Evolutionary conservation across 2,797 vertebrate species (phyloP), one percentile per base, ranked within the genome.

Genomic region (Typhlichthys subterraneus): DNA sequence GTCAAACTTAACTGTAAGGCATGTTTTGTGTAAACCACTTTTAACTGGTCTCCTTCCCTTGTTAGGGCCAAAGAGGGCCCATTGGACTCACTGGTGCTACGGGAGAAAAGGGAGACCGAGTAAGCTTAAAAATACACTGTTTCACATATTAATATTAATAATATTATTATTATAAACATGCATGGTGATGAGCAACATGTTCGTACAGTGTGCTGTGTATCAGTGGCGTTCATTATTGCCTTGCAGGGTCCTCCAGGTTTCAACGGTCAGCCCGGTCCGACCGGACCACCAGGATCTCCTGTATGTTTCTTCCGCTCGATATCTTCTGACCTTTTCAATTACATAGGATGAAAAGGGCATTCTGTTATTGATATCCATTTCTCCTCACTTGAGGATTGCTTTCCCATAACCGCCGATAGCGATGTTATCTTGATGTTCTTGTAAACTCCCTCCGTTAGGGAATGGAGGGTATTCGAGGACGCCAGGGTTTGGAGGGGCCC

Each of bases 41-140:
- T 42, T 31, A 12, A 33, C 12, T 14, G 14, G 31, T 29, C 9
- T 31, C 12, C 49, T 1, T 67, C 61, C 8, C 69, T 13, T 78
- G 9, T 1, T 53, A 94, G 93, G 93, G 93, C n/a, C 88, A 89
- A 84, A 85, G 92, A 80, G 93, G 93, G 6, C 77, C 90, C 0
- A 89, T 91, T n/a, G 93, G 93, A 53, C 78, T 89, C 46, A 70
- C 90, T 42, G 93, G 93, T 64, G 48, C 72, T 0, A 0, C 45
- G 0, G 93, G 93, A 67, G 93, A 93, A 53, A 94, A 93, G 61
- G 93, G 93, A 78, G 93, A 93, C 76, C 82, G 60, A 79, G 93
- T 94, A 75, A 68, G 90, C 80, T 14, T 48, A 45, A 53, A 56
- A 46, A n/a, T 46, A 48, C 12, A 45, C 54, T 33, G 31, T 45